A percentile compares a stretch with the other conserved stretches of the same genome.
These are phyloP conservation scores for Pristiophorus japonicus DNA, from an alignment of 2,113 vertebrate genomes.

Conservation along the genomic window DNA sequence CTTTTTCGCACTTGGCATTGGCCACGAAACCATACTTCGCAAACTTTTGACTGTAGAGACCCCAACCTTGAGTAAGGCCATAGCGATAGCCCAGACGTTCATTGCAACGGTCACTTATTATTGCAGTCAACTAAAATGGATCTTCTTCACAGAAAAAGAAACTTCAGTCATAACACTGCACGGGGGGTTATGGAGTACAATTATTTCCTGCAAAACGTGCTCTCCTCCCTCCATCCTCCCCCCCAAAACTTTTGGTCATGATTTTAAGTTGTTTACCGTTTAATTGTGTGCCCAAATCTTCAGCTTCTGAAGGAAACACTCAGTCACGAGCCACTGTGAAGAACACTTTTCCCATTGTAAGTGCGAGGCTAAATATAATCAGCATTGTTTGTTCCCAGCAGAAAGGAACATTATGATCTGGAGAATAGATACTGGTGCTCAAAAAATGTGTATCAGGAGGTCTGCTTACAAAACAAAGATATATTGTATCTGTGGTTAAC, in stretches of 20 bases:
- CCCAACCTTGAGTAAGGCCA: too few relatives aligned
- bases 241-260: background rate
- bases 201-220: background rate
- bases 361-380: background rate
- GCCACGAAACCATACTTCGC: too few relatives aligned
- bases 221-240: background rate
- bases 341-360: background rate
- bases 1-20: too few relatives aligned
- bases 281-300: background rate
- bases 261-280: background rate
- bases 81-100: too few relatives aligned
- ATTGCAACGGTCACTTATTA: too few relatives aligned
- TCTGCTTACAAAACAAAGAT: background rate
- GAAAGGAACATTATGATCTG: conserved; percentile 2
- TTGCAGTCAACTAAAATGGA: too few relatives aligned
- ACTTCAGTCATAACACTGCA: too few relatives aligned
- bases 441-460: background rate
- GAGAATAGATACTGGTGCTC: background rate
- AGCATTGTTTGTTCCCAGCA: background rate
- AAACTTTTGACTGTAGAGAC: too few relatives aligned
- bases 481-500: background rate
- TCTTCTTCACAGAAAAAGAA: too few relatives aligned
- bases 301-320: background rate
- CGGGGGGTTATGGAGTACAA: background rate
- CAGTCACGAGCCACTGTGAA: background rate